These are phyloP conservation scores for Tyria jacobaeae DNA, from an alignment of 2,888 invertebrate species.

Conservation along the genomic window DNA sequence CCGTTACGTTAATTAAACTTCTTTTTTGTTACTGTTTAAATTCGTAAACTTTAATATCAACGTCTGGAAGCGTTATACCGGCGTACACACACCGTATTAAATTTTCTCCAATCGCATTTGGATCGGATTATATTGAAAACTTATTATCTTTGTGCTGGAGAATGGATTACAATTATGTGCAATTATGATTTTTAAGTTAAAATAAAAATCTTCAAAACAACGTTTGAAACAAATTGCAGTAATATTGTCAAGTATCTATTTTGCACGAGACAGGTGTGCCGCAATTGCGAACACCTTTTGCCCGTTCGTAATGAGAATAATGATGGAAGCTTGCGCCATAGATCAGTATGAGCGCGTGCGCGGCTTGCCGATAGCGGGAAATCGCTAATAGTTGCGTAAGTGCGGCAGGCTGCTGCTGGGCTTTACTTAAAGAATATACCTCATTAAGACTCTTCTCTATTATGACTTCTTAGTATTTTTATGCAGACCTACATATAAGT, in stretches of 20 bases:
- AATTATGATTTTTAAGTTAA: too few species aligned
- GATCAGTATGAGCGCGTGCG: constrained; percentile 73
- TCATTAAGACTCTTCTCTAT: constrained; percentile 51
- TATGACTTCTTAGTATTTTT: constrained; percentile 9
- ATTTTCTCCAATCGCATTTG: constrained; percentile 18
- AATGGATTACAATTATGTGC: too few species aligned
- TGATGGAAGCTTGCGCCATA: constrained; percentile 80
- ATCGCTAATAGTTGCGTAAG: constrained; percentile 82
- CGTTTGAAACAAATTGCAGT: constrained; percentile 52
- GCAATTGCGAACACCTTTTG: constrained; percentile 67
- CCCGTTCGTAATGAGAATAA: constrained; percentile 77
- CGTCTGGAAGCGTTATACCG: constrained; percentile 45
- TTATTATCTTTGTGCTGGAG: not conserved
- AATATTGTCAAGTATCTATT: constrained; percentile 66
- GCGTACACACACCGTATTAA: constrained; percentile 41
- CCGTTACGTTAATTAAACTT: constrained; percentile 53
- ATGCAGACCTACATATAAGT: not conserved
- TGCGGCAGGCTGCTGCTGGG: constrained; percentile 65
- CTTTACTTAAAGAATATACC: constrained; percentile 57
- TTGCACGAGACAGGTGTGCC: constrained; percentile 63
- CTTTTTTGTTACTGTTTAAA: constrained; percentile 55
- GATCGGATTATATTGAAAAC: not conserved
- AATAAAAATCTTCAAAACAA: constrained; percentile 47
- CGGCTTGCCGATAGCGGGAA: constrained; percentile 74
- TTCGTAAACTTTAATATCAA: constrained; percentile 52